These are phyloP conservation scores for Gambusia yucatana DNA, from an alignment of 2,797 vertebrate genomes.

Conservation along the genomic window DNA sequence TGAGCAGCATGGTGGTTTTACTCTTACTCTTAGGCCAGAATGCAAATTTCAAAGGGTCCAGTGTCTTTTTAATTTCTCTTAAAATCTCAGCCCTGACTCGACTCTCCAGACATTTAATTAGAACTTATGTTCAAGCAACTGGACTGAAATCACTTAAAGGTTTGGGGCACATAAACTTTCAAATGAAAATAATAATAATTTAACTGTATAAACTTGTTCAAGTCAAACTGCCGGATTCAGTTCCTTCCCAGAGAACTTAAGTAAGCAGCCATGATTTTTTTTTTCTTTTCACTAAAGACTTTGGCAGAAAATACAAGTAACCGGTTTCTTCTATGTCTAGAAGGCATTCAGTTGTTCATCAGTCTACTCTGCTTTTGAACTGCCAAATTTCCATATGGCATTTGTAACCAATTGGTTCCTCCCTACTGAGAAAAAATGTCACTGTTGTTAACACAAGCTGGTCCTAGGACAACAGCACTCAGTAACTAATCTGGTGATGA, in stretches of 20 bases:
- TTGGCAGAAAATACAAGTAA: background rate
- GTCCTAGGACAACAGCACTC: background rate
- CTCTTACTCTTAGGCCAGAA: background rate
- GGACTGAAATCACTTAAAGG: background rate
- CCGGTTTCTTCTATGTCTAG: background rate
- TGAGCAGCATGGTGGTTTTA: background rate
- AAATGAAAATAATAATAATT: background rate
- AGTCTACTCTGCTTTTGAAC: background rate
- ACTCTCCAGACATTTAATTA: background rate
- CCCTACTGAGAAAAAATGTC: background rate
- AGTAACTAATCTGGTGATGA: background rate
- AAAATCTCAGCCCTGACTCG: background rate
- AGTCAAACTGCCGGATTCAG: background rate
- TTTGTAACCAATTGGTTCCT: background rate
- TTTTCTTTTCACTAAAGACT: background rate
- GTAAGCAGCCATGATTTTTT: background rate
- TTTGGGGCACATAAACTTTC: background rate
- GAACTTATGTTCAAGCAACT: background rate
- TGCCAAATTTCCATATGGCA: background rate
- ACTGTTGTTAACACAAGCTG: background rate
- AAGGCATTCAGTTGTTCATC: background rate
- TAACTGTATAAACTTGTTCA: background rate
- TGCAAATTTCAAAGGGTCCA: background rate
- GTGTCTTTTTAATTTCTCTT: background rate
- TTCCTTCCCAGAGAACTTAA: background rate